A percentile compares a stretch with the other conserved stretches of the same genome.
phyloP scores from a whole-genome alignment of 2,797 vertebrate genomes.

The Acipenser ruthenus region DNA sequence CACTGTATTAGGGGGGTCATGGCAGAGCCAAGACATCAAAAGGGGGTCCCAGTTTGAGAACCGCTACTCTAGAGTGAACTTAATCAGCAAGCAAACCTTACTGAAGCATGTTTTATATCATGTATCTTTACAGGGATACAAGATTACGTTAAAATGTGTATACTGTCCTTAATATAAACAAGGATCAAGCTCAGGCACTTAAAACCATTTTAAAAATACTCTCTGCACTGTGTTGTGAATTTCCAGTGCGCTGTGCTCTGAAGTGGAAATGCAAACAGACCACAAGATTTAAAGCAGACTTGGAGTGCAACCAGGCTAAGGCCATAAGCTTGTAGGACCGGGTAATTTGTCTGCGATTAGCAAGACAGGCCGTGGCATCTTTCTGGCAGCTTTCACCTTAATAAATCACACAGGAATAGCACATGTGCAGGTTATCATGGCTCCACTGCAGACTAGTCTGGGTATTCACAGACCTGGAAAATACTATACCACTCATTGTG shows the following conservation, averaged over 20 bases:
- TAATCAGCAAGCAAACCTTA: not conserved
- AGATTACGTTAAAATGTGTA: not conserved
- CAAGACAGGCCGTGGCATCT: conserved; percentile 6
- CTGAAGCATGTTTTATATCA: not conserved
- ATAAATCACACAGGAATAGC: not conserved
- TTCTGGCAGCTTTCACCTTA: not conserved
- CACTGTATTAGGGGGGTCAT: too few relatives aligned
- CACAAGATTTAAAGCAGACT: not conserved
- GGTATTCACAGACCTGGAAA: too few relatives aligned
- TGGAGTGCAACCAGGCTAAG: not conserved
- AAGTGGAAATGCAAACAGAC: too few relatives aligned
- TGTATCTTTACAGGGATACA: not conserved
- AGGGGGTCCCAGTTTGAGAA: too few relatives aligned
- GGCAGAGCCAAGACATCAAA: too few relatives aligned
- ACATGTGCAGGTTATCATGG: not conserved
- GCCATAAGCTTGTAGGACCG: not conserved
- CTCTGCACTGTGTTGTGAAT: too few relatives aligned
- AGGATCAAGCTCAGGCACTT: too few relatives aligned
- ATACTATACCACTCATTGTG: too few relatives aligned
- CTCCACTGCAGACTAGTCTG: not conserved
- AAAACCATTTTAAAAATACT: too few relatives aligned
- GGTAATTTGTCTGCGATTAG: conserved; percentile 12
- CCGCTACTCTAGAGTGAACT: too few relatives aligned
- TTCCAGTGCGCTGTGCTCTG: too few relatives aligned
- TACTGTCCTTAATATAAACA: conserved; percentile 1